Base-by-base conservation (phyloP, 2,113 vertebrate species). In the Syrmaticus mikado region DNA sequence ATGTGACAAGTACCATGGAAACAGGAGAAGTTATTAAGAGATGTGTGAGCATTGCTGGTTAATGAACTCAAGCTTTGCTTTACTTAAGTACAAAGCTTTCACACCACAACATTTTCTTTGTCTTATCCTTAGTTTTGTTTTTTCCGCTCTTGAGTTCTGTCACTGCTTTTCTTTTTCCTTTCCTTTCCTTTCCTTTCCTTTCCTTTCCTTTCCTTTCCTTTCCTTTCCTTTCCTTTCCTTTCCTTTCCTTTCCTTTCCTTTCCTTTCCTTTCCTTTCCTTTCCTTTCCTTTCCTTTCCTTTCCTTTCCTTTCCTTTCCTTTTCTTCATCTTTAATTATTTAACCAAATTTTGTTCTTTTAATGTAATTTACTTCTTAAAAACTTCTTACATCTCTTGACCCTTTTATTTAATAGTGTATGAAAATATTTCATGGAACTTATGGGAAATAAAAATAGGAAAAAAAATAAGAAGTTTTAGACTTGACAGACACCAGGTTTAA, bases 11-110 rank as follows among this genome's bases (percentile, higher is more conserved):
- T 66, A 34, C 48, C 17, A 61, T 72, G 52, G 61, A 96, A 95
- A 81, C 52, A 25, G 40, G 18, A 78, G 16, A 87, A 82, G 5
- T 58, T 74, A 61, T 27, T 66, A 25, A 32, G 86, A 75, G 70
- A 78, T 46, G 21, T 6, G 62, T 34, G 24, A 87, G 4, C 34
- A 61, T 46, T 87, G 8, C 4, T 68, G 2, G 62, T 91, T 89
- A 91, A 91, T 77, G 48, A 93, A 79, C 57, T 81, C 57, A 15
- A 70, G 34, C 17, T 92, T 77, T 91, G n/a, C 18, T 92, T 78
- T 32, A 53, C n/a, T 82, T 89, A 62, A 79, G 53, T 36, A 68
- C 2, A 77, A 34, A 76, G 13, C 2, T 84, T 82, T 92, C 60
- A 75, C 28, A 64, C 1, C 22, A 36, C 18, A 94, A 70, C 3